phyloP scores from a whole-genome alignment of 2,797 vertebrate genomes.

The Urophycis tenuis region DNA sequence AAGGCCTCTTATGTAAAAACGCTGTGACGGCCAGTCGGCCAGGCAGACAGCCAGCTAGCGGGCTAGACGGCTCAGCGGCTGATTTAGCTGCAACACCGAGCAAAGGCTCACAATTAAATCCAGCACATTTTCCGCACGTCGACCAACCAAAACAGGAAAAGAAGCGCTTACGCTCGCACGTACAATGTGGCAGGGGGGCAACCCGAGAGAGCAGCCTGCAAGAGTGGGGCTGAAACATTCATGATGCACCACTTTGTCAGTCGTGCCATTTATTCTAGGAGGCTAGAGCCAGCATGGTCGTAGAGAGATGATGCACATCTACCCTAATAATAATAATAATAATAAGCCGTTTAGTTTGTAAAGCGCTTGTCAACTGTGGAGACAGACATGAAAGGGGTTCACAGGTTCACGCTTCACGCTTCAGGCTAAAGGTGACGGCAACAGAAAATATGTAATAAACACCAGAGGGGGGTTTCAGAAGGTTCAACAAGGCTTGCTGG shows the following conservation, averaged over 20 bases:
- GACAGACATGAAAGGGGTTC: too few species aligned
- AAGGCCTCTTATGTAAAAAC: constrained; percentile 38
- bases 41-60: neutral
- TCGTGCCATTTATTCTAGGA: neutral
- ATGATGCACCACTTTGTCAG: constrained; percentile 14
- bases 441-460: too few species aligned
- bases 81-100: neutral
- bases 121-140: neutral
- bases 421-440: too few species aligned
- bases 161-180: neutral
- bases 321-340: neutral
- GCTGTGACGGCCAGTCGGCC: neutral
- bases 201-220: neutral
- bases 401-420: too few species aligned
- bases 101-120: neutral
- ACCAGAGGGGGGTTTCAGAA: too few species aligned
- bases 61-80: neutral
- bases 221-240: constrained; percentile 27
- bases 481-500: too few species aligned
- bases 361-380: neutral
- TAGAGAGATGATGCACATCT: neutral
- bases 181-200: neutral
- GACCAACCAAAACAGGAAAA: neutral
- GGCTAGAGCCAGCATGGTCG: neutral
- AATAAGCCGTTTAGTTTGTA: neutral